Evolutionary conservation across 2,113 vertebrate genomes (phyloP).

Genomic region (Erythrolamprus reginae): DNA sequence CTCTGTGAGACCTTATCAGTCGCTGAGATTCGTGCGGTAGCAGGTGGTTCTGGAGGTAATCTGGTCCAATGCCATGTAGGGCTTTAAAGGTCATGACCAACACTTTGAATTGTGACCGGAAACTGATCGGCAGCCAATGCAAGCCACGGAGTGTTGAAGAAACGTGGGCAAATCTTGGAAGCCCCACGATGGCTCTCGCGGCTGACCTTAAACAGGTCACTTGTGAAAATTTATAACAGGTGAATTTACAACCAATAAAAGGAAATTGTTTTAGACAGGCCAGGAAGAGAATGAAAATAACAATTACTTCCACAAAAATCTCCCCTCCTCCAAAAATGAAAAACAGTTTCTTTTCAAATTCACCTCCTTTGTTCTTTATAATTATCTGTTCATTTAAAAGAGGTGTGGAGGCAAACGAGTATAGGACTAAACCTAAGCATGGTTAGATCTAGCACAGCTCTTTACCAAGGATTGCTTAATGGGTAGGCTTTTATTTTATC

Average conservation of each 20-base stretch:
- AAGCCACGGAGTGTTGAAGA: too few species aligned
- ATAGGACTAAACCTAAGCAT: background rate
- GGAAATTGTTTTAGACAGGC: constrained; percentile 40
- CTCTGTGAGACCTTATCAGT: too few species aligned
- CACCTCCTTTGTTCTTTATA: background rate
- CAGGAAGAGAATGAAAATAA: constrained; percentile 33
- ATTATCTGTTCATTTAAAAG: background rate
- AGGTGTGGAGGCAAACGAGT: background rate
- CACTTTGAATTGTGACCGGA: too few species aligned
- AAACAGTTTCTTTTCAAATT: constrained; percentile 37
- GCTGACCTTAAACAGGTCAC: too few species aligned
- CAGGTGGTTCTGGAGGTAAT: too few species aligned
- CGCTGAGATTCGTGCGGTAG: too few species aligned
- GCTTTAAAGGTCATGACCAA: too few species aligned
- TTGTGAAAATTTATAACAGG: constrained; percentile 16
- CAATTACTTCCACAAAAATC: constrained; percentile 32
- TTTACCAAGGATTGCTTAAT: background rate
- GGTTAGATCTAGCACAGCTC: background rate
- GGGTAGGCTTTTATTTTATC: background rate
- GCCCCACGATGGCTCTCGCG: too few species aligned
- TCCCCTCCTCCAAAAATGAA: background rate
- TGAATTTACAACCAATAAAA: constrained; percentile 39
- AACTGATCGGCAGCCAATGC: too few species aligned
- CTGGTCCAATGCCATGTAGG: too few species aligned
- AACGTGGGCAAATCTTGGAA: too few species aligned